A percentile compares a stretch with the other conserved stretches of the same genome.
Evolutionary conservation across 1,140 invertebrate species (phyloP).

Genomic region (Drosophila bifasciata): DNA sequence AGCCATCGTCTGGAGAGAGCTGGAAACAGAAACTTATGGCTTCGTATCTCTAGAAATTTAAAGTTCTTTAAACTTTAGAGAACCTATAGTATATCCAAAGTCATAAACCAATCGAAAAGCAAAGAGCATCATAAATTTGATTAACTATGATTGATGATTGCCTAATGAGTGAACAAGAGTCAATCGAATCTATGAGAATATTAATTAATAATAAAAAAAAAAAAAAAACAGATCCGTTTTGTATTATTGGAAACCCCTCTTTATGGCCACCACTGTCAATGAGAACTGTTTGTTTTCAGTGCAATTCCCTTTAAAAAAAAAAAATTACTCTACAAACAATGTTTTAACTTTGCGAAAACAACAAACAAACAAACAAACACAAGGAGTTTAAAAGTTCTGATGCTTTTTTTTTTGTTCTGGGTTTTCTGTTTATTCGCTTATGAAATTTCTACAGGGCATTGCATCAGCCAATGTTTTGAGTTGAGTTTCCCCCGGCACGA

Average conservation of each 20-base stretch:
- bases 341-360: slow-evolving; percentile 4
- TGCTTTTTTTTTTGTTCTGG: slow-evolving; percentile 3
- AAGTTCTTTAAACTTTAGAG: background rate
- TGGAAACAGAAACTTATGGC: background rate
- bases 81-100: background rate
- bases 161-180: slow-evolving; percentile 12
- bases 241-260: background rate
- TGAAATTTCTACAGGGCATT: slow-evolving; percentile 29
- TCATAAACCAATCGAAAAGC: no score
- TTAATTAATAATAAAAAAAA: slow-evolving; percentile 21
- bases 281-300: no score
- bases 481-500: slow-evolving; percentile 28
- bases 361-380: slow-evolving; percentile 18
- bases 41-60: background rate
- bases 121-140: slow-evolving; percentile 6
- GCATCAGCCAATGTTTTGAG: slow-evolving; percentile 42
- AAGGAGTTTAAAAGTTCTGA: slow-evolving; percentile 17
- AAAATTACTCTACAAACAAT: background rate
- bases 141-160: slow-evolving; percentile 35
- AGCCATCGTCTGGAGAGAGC: slow-evolving; percentile 19
- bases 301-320: background rate
- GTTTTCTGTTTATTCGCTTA: slow-evolving; percentile 4
- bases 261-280: background rate
- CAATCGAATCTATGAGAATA: slow-evolving; percentile 7
- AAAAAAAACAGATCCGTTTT: slow-evolving; percentile 23